Conservation (phyloP, 2,797 vertebrate genomes). For the Danionella dracula region DNA sequence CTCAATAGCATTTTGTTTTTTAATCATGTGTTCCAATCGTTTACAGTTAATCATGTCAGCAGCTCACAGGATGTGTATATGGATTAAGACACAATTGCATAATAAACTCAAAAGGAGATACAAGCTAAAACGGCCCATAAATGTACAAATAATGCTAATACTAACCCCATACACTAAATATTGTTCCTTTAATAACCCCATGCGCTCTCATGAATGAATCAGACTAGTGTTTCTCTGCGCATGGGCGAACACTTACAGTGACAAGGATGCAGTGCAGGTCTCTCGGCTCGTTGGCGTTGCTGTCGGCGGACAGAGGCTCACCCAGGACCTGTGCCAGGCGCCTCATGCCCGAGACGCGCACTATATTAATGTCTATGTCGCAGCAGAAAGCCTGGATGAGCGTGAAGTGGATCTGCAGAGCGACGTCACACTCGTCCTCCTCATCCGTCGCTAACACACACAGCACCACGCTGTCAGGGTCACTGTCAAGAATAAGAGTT, state of each 20-base stretch:
- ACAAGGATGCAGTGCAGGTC: slow-evolving; percentile 91
- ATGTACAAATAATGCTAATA: no score
- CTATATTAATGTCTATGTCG: slow-evolving; percentile 83
- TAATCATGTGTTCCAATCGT: no score
- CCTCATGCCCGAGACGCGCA: slow-evolving; percentile 78
- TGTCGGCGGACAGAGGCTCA: slow-evolving; percentile 48
- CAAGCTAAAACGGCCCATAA: no score
- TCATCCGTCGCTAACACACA: slow-evolving; percentile 82
- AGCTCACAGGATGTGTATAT: no score
- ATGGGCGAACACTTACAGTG: slow-evolving; percentile 70
- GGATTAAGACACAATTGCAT: no score
- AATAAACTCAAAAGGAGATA: no score
- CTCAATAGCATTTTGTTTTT: no score
- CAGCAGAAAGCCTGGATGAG: slow-evolving; percentile 90
- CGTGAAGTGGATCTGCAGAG: slow-evolving; percentile 91
- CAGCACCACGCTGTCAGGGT: slow-evolving; percentile 86
- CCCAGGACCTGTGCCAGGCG: slow-evolving; percentile 75
- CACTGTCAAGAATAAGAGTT: slow-evolving; percentile 60
- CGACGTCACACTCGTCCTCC: slow-evolving; percentile 77
- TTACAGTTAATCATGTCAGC: no score
- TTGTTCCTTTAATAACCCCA: no score
- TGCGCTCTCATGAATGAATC: background rate
- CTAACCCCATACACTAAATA: no score
- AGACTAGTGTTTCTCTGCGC: background rate
- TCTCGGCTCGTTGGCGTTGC: slow-evolving; percentile 67